Evolutionary conservation across 2,113 vertebrate species (phyloP), one percentile per base, ranked within the genome.

Genomic region (Corynorhinus townsendii): DNA sequence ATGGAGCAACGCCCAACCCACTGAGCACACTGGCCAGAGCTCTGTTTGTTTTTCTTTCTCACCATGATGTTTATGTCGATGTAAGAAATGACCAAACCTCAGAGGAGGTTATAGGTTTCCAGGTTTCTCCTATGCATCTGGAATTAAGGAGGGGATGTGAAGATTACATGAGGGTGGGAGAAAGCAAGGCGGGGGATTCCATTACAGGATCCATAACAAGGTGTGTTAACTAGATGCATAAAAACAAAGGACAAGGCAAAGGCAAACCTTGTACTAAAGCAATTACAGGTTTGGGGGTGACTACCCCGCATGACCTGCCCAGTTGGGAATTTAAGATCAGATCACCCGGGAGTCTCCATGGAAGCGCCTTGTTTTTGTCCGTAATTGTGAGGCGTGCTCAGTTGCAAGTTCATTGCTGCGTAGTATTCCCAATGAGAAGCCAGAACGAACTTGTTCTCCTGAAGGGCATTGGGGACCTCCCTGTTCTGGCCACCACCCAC

Each of bases 401-500:
- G 17, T 2, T 16, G 68, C n/a, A 5, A 5, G 15, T 7, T 8
- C 19, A 5, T 4, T 15, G 84, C 54, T 47, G 54, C 7, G 0
- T 69, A 20, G 56, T 59, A 47, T 49, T 85, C 72, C 28, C 56
- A 66, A 20, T 17, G 11, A 7, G 24, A 6, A 15, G 9, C 33
- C 11, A 35, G 49, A 19, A 30, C 11, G 35, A 10, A 64, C 16
- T 4, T 12, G 33, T 47, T 73, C 2, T 52, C 0, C 10, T 2
- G 59, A 85, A 38, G 73, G 45, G 83, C 45, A 20, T 35, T n/a
- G 28, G n/a, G 69, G 14, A 38, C n/a, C 49, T 22, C n/a, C 0
- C 0, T 7, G 3, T 56, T 75, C 16, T 43, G 47, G 22, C n/a
- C 24, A 0, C 75, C 2, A 3, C 7, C 12, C 10, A 22, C 54